Evolutionary conservation across 1,140 invertebrate species (phyloP), one percentile per base, ranked within the genome.

Genomic region (Aphidius gifuensis): DNA sequence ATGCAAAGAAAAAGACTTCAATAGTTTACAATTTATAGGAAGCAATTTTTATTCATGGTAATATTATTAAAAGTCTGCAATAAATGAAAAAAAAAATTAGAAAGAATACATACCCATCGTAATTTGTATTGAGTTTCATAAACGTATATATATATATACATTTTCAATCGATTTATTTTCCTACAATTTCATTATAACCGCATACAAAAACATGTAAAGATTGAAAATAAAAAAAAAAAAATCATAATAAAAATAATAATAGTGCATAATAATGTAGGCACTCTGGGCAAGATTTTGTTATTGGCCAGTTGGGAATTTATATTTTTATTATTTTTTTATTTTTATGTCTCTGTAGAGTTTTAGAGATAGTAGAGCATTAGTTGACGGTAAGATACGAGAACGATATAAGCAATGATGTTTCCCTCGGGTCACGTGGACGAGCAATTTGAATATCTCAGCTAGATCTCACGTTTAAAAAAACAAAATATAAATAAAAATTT

Each of bases 361-460:
- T 44, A 58, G 23, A 40, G 43, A 56, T 58, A 58, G 45, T 9
- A 58, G 44, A 58, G 55, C 64, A 62, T 65, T 65, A 65, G 60
- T 65, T 66, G 59, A 21, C 23, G 62, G 58, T 61, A 62, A 60
- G 64, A 66, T 67, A 67, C 64, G 64, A 72, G 65, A 64, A 70
- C 73, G 77, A 79, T 78, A 74, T 62, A 72, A 59, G 60, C 51
- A 65, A 54, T 68, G 68, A 79, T 69, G 70, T 69, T 64, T 70
- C 79, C 73, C 78, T 55, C 60, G 77, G 73, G 77, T 70, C 65
- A 74, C 71, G 38, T 64, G 47, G 64, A 66, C 53, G 48, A 58
- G 65, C 56, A 72, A 77, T 80, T 79, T 75, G 73, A 80, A 77
- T 79, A 78, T 79, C 75, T 79, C 76, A 75, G 63, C 65, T 73